Percentiles rank a stretch among this genome's conserved stretches.
Conservation (phyloP, 2,888 invertebrate species). For the Perizoma affinitatum region DNA sequence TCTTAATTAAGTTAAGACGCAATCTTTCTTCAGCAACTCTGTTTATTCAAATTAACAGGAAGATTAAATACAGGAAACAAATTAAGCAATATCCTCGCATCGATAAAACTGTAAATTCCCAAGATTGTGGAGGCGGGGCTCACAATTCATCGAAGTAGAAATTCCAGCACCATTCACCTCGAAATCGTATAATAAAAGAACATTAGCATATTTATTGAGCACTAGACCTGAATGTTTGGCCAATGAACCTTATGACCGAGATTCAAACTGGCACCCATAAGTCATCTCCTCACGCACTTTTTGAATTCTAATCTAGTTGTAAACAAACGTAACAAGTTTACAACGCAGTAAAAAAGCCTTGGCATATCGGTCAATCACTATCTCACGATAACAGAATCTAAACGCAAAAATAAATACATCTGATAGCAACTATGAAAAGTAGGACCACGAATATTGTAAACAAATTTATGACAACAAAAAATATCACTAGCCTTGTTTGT, state of each 20-base stretch:
- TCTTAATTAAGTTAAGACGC: slow-evolving; percentile 3
- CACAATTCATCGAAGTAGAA: slow-evolving; percentile 49
- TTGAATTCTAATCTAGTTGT: slow-evolving; percentile 15
- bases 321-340: slow-evolving; percentile 28
- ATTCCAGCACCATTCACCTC: slow-evolving; percentile 46
- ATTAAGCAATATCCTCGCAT: slow-evolving; percentile 22
- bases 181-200: slow-evolving; percentile 41
- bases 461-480: slow-evolving; percentile 36
- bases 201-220: slow-evolving; percentile 52
- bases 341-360: slow-evolving; percentile 36
- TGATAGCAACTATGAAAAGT: slow-evolving; percentile 26
- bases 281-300: slow-evolving; percentile 21
- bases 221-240: slow-evolving; percentile 45
- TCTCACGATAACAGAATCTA: slow-evolving; percentile 37
- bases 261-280: slow-evolving; percentile 32
- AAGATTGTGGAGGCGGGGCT: slow-evolving; percentile 46
- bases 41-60: slow-evolving; percentile 4
- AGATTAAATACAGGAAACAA: slow-evolving; percentile 3
- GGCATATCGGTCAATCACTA: slow-evolving; percentile 45
- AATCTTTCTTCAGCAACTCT: slow-evolving; percentile 4
- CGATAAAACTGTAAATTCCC: slow-evolving; percentile 35
- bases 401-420: slow-evolving; percentile 26
- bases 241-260: slow-evolving; percentile 40
- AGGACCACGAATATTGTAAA: slow-evolving; percentile 32
- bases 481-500: slow-evolving; percentile 34